phyloP scores from a whole-genome alignment of 2,888 invertebrate genomes.

The Cylindroiulus punctatus region DNA sequence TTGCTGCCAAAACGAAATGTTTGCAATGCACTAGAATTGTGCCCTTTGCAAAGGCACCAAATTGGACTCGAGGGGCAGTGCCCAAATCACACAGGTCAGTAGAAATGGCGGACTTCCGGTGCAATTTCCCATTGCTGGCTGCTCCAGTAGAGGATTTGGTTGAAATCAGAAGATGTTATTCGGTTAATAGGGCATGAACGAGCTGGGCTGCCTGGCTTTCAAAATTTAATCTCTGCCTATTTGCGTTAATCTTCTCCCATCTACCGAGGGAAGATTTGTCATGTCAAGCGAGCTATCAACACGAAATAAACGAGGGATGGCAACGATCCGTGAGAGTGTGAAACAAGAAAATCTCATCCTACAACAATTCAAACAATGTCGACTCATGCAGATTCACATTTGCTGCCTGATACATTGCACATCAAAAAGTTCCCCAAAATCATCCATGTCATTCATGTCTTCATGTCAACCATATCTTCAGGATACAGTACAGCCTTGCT shows the following conservation, averaged over 20 bases:
- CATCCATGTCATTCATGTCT: too few species aligned
- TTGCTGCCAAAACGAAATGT: too few species aligned
- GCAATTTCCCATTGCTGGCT: background rate
- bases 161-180: background rate
- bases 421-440: too few species aligned
- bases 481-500: too few species aligned
- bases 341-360: background rate
- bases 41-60: too few species aligned
- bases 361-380: background rate
- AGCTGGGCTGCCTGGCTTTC: background rate
- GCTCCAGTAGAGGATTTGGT: background rate
- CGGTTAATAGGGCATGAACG: constrained; percentile 1
- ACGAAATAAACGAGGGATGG: background rate
- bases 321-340: background rate
- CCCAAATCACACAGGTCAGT: too few species aligned
- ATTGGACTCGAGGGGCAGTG: too few species aligned
- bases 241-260: background rate
- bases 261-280: background rate
- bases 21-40: too few species aligned
- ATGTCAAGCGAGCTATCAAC: background rate
- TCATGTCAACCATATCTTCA: too few species aligned
- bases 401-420: too few species aligned
- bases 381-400: too few species aligned
- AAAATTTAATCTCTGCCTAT: background rate
- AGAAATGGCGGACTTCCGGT: too few species aligned